Conservation (phyloP, 2,797 vertebrate genomes). For the Lagocephalus sceleratus region DNA sequence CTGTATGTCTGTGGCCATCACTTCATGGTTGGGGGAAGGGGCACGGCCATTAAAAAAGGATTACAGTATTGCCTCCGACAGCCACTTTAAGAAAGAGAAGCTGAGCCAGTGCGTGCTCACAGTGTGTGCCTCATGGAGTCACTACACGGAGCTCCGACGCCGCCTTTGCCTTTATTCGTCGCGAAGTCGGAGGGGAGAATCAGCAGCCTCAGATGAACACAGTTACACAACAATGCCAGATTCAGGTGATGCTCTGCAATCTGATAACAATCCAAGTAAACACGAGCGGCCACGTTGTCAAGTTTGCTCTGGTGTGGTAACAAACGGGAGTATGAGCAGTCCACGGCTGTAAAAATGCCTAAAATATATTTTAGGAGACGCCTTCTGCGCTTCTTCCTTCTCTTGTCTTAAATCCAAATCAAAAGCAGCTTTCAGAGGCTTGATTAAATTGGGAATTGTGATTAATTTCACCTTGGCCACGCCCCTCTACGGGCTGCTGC, state of each 20-base stretch:
- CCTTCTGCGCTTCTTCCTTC: background rate
- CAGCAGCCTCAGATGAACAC: conserved; percentile 28
- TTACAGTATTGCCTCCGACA: conserved; percentile 69
- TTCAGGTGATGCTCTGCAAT: conserved; percentile 1
- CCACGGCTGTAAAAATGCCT: background rate
- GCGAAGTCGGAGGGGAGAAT: conserved; percentile 34
- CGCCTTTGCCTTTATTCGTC: conserved; percentile 42
- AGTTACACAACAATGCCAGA: conserved; percentile 6
- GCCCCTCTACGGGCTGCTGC: too few species aligned
- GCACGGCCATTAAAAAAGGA: conserved; percentile 67
- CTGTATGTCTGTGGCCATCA: conserved; percentile 58
- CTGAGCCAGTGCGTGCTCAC: conserved; percentile 54
- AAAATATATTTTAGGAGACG: too few species aligned
- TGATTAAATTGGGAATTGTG: too few species aligned
- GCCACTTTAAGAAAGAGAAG: conserved; percentile 62
- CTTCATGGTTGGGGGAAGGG: conserved; percentile 65
- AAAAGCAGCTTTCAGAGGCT: background rate
- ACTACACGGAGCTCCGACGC: conserved; percentile 27
- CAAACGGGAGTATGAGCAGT: background rate
- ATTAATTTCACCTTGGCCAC: too few species aligned
- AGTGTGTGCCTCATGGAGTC: conserved; percentile 53
- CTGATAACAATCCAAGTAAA: background rate
- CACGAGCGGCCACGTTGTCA: background rate
- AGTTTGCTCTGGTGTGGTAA: conserved; percentile 4
- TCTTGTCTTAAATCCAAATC: too few species aligned